Percentiles rank a stretch among this genome's conserved stretches.
Conservation (phyloP, 2,888 invertebrate genomes). For the Crematogaster levior region DNA sequence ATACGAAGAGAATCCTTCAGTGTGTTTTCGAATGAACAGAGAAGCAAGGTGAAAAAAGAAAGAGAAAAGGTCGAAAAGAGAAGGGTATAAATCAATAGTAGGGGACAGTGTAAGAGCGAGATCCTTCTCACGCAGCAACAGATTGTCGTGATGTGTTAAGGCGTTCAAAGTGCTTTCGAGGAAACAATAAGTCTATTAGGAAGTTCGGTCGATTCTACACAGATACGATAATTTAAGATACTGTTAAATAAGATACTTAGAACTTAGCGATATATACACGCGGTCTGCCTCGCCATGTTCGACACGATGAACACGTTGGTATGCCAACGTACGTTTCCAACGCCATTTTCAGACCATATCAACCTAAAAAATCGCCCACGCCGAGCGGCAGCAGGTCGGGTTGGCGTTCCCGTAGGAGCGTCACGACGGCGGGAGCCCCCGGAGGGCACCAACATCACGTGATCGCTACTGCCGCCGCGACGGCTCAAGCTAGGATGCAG, state of each 20-base stretch:
- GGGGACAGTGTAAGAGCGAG: background rate
- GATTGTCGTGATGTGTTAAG: conserved; percentile 10
- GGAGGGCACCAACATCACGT: conserved; percentile 83
- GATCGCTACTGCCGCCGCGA: conserved; percentile 84
- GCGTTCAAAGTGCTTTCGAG: background rate
- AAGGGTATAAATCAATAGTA: background rate
- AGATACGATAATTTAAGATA: background rate
- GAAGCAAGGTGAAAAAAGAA: background rate
- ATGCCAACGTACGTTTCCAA: conserved; percentile 21
- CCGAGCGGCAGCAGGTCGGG: conserved; percentile 82
- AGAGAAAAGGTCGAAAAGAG: background rate
- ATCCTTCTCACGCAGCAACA: conserved; percentile 32
- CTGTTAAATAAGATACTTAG: background rate
- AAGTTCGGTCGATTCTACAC: background rate
- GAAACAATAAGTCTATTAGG: background rate
- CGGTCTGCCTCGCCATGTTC: background rate
- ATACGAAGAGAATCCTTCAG: background rate
- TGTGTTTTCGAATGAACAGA: background rate
- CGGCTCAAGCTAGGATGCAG: conserved; percentile 91
- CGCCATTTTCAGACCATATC: conserved; percentile 80
- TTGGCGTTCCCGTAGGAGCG: conserved; percentile 84
- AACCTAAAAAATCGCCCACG: conserved; percentile 85
- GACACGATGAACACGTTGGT: conserved; percentile 1
- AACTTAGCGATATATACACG: background rate
- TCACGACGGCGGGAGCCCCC: conserved; percentile 83